Conservation (phyloP, 2,797 vertebrate genomes). For the Oophaga sylvatica region DNA sequence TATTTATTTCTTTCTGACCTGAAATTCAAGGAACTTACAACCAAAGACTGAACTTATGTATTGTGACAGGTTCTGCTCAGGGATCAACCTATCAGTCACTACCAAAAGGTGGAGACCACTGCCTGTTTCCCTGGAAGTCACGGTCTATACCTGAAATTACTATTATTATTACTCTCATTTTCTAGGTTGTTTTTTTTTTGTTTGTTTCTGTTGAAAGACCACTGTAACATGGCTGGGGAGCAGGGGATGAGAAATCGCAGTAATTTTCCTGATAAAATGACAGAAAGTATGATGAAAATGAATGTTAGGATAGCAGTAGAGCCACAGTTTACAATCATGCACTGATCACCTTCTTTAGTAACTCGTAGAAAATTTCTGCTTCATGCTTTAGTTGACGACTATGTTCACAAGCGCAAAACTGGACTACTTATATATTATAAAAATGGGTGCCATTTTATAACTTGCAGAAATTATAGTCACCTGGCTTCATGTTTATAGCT, state of each 20-base stretch:
- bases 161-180: background rate
- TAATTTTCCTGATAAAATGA: background rate
- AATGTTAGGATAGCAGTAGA: background rate
- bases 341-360: constrained; percentile 3
- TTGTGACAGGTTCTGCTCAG: constrained; percentile 55
- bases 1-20: constrained; percentile 54
- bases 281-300: background rate
- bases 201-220: background rate
- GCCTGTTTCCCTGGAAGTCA: constrained; percentile 30
- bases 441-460: no score
- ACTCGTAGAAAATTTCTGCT: background rate
- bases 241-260: background rate
- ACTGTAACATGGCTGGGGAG: constrained; percentile 15
- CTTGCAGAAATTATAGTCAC: no score
- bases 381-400: background rate
- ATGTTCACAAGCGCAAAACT: background rate
- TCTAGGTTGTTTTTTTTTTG: background rate
- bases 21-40: constrained; percentile 32
- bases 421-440: background rate
- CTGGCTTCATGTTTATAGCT: no score
- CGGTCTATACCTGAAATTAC: background rate
- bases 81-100: constrained; percentile 44
- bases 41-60: constrained; percentile 43
- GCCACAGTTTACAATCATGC: constrained; percentile 2
- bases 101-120: constrained; percentile 49